Evolutionary conservation across 1,140 invertebrate species (phyloP), one percentile per base, ranked within the genome.

Genomic region (Calliphora vicina): DNA sequence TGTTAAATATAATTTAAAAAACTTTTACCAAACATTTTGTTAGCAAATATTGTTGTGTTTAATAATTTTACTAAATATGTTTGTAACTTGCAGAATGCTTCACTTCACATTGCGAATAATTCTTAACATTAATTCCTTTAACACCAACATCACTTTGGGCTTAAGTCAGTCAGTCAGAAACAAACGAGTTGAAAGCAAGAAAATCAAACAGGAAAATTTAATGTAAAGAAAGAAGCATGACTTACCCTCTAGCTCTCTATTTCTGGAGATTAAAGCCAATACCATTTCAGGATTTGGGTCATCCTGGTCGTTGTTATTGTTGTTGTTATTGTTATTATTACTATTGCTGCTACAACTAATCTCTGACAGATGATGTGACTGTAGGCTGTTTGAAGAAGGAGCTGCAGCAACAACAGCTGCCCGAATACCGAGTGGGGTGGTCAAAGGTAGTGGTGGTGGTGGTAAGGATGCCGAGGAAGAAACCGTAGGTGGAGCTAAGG

Each of bases 231-330:
- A 8, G 23, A 29, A 82, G 25, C 57, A 71, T 76, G 80, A 87
- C 92, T 91, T 92, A 97, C 96, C 96, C 96, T 97, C 96, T 12
- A 97, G 92, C 84, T 94, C 94, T 91, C 97, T 96, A 91, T 97
- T 97, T 87, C 96, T 94, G 20, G 96, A 95, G 61, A 97, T 92
- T 26, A 97, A 92, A 1, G 96, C 96, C 4, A 96, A 91, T 29
- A 97, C 92, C 74, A 97, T 94, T 88, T 97, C 96, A n/a, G 96
- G 94, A 90, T 95, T 95, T 57, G 94, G 94, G 83, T 91, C 90
- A 87, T 91, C 88, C 57, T 88, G 86, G 86, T 87, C 86, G 86
- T 43, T 74, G 50, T 25, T 83, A 43, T 29, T 84, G 27, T 78
- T 84, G 73, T 74, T 61, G 73, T 10, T 76, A 35, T 42, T 76